A percentile compares a stretch with the other conserved stretches of the same genome.
Evolutionary conservation across 2,797 vertebrate species (phyloP).

Genomic region (Rhabdophis nuchalis): DNA sequence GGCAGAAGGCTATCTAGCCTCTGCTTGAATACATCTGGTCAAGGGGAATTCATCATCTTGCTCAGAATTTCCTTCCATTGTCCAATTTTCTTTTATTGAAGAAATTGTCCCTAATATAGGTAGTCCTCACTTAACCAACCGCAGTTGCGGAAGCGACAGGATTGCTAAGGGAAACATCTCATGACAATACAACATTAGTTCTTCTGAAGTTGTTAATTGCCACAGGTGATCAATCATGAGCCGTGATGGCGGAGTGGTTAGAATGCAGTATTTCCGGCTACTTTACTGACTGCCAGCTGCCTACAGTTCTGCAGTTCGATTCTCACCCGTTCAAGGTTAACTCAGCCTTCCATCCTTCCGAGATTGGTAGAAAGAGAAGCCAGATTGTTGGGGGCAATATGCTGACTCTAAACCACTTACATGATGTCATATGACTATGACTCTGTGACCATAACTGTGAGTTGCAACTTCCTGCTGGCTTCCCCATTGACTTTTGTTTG

Average conservation of each 20-base stretch:
- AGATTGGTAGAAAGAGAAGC: too few species aligned
- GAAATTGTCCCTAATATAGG: neutral
- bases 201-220: neutral
- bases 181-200: neutral
- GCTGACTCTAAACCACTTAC: too few species aligned
- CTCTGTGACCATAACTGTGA: neutral
- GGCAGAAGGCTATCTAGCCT: neutral
- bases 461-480: neutral
- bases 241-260: neutral
- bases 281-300: neutral
- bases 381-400: too few species aligned
- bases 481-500: neutral
- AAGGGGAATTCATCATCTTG: neutral
- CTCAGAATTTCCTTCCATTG: neutral
- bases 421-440: neutral
- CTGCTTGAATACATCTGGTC: neutral
- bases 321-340: neutral
- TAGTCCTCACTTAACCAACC: neutral
- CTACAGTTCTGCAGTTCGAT: neutral
- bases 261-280: neutral
- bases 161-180: neutral
- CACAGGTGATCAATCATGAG: neutral
- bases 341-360: neutral
- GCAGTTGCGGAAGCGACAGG: neutral
- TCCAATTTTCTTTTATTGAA: neutral